A percentile compares a stretch with the other conserved stretches of the same genome.
These are phyloP conservation scores for Dallia pectoralis DNA, from an alignment of 2,797 vertebrate species.

Conservation along the genomic window DNA sequence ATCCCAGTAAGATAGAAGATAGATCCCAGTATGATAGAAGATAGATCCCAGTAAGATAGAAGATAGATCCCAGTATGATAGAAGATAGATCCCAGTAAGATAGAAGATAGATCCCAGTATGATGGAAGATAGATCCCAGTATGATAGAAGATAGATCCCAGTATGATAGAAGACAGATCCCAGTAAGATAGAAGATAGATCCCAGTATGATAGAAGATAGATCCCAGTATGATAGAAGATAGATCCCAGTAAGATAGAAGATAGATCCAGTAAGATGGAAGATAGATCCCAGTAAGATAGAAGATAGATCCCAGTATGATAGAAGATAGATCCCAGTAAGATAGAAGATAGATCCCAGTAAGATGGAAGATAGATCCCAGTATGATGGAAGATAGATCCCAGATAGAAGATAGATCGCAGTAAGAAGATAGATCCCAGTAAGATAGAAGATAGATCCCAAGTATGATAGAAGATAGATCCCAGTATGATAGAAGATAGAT, in stretches of 20 bases:
- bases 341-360: background rate
- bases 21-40: background rate
- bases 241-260: background rate
- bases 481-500: background rate
- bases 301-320: background rate
- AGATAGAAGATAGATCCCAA: background rate
- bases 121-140: background rate
- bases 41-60: background rate
- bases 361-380: background rate
- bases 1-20: background rate
- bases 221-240: too few species aligned
- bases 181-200: conserved; percentile 4
- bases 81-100: too few species aligned
- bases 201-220: background rate
- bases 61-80: background rate
- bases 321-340: background rate
- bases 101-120: background rate
- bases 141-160: too few species aligned
- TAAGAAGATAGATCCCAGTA: background rate
- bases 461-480: conserved; percentile 1
- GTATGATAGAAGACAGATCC: background rate
- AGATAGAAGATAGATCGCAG: too few species aligned
- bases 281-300: background rate
- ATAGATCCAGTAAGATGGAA: background rate
- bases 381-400: background rate